Conservation (phyloP, 2,888 invertebrate species). For the Tetragonula carbonaria region DNA sequence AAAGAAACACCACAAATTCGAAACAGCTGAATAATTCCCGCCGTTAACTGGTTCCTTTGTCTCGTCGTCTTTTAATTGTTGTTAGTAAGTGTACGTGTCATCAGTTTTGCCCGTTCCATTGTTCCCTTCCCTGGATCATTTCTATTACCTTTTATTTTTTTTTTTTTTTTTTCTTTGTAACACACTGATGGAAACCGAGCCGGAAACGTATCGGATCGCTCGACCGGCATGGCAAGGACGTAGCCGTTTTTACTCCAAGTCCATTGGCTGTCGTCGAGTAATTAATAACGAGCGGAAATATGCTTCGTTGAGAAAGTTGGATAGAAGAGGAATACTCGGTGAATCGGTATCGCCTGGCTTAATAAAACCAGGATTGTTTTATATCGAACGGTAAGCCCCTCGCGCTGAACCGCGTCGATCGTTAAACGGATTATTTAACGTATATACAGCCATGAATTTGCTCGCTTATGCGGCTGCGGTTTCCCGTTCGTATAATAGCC, state of each 20-base stretch:
- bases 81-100: not conserved
- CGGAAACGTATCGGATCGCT: slow-evolving; percentile 25
- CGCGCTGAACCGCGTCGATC: slow-evolving; percentile 45
- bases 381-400: slow-evolving; percentile 42
- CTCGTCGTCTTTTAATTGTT: not conserved
- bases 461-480: slow-evolving; percentile 69
- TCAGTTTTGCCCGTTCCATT: slow-evolving; percentile 6
- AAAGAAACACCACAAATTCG: not conserved
- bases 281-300: slow-evolving; percentile 43
- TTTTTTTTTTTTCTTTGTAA: not conserved
- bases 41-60: not conserved
- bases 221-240: not conserved
- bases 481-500: slow-evolving; percentile 61
- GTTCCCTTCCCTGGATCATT: slow-evolving; percentile 6
- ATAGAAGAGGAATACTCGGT: not conserved
- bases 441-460: slow-evolving; percentile 74
- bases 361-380: slow-evolving; percentile 53
- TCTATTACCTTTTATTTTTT: not conserved
- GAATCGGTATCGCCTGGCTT: slow-evolving; percentile 24
- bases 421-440: slow-evolving; percentile 76
- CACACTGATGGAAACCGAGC: slow-evolving; percentile 41
- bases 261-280: slow-evolving; percentile 33
- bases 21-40: not conserved
- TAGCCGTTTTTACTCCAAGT: slow-evolving; percentile 10
- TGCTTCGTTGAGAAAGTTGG: not conserved